Base-by-base conservation (phyloP, 2,888 invertebrate genomes). In the Autographa gamma region DNA sequence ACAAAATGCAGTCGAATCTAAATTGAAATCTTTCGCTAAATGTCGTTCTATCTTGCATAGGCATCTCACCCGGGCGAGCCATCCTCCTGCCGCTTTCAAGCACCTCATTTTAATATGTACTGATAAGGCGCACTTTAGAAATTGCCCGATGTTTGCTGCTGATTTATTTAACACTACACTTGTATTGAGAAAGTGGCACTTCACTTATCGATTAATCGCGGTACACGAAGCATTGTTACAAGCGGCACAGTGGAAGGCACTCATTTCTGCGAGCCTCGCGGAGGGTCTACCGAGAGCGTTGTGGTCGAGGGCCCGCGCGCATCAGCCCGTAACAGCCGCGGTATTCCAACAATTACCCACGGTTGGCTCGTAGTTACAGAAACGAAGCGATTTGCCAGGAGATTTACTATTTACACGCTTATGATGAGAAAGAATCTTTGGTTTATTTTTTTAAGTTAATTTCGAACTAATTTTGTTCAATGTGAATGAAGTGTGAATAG, bases 51-150 rank as follows among this genome's bases (percentile, higher is more conserved):
- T 94, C 93, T 88, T 83, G 88, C 85, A 87, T 85, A 90, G 86
- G 88, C 84, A 93, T 94, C 95, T 94, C 92, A 95, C 95, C 95
- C 95, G 94, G 84, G 95, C 92, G 82, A 95, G 91, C 95, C 95
- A 95, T 93, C 94, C 95, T 92, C 95, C 93, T 75, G 95, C 95
- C 80, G 92, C 91, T 93, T 93, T 94, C 90, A 95, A 93, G 87
- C 95, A 95, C 94, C 95, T 94, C 95, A 95, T 95, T 93, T 90
- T 92, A 92, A 89, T 91, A 90, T 88, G 87, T 87, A 86, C 84
- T 82, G 86, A 88, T 89, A 91, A 87, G 86, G 87, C 82, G 85
- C 89, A 90, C 89, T 89, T 86, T 81, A 86, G 82, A 82, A 86
- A 86, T 85, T 79, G 82, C 79, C 80, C 79, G 88, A 82, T 87